These are phyloP conservation scores for Callyntrura sp. DNA, from an alignment of 2,888 invertebrate genomes.

Conservation along the genomic window DNA sequence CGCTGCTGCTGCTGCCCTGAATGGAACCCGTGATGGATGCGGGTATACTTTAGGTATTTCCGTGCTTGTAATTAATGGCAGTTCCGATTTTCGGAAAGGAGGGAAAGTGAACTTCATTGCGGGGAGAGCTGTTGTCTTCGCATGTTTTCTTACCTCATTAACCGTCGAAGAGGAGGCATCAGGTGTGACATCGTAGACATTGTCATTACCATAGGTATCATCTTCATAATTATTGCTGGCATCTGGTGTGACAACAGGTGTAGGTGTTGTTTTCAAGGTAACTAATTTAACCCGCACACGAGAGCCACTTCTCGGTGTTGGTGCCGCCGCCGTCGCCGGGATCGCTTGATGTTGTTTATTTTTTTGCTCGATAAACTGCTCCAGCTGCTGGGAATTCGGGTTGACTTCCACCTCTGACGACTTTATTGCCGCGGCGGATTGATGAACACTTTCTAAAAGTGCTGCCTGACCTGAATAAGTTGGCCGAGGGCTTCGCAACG, in stretches of 20 bases:
- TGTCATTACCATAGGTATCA: slow-evolving; percentile 2
- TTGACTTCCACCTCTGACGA: neutral
- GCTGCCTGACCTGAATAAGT: slow-evolving; percentile 67
- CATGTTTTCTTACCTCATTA: slow-evolving; percentile 13
- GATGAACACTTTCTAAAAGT: slow-evolving; percentile 64
- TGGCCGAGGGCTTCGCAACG: slow-evolving; percentile 69
- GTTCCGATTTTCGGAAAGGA: slow-evolving; percentile 66
- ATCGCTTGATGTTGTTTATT: neutral
- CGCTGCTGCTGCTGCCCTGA: neutral
- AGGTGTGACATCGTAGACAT: neutral
- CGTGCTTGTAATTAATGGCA: slow-evolving; percentile 54
- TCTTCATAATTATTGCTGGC: slow-evolving; percentile 11
- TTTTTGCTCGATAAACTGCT: slow-evolving; percentile 55
- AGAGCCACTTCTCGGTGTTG: slow-evolving; percentile 19
- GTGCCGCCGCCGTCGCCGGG: neutral
- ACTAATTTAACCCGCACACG: slow-evolving; percentile 59
- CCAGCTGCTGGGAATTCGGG: slow-evolving; percentile 59
- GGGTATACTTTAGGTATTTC: slow-evolving; percentile 29
- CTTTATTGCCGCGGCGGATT: slow-evolving; percentile 23
- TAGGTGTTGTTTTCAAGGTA: slow-evolving; percentile 51
- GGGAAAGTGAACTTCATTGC: slow-evolving; percentile 72
- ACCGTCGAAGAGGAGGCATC: slow-evolving; percentile 34
- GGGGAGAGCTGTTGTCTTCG: neutral
- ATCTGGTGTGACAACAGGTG: slow-evolving; percentile 30
- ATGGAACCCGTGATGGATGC: too few species aligned